phyloP scores from a whole-genome alignment of 2,113 vertebrate genomes.

The Hippocampus guttulatus region DNA sequence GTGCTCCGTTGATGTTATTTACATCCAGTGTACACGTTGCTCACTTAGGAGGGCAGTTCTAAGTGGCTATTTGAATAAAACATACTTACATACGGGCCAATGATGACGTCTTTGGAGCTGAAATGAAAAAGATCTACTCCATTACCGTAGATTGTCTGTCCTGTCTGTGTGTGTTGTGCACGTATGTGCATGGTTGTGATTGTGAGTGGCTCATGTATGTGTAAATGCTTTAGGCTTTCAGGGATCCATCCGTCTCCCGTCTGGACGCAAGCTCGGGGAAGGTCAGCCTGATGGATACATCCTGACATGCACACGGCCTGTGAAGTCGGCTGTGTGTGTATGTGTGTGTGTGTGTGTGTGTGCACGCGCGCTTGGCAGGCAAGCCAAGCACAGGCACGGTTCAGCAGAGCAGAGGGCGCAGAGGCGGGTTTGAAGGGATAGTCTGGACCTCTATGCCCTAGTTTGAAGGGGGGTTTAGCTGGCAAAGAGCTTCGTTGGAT shows the following conservation, averaged over 20 bases:
- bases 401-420: slow-evolving; percentile 56
- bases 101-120: slow-evolving; percentile 36
- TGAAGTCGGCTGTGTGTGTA: slow-evolving; percentile 63
- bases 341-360: slow-evolving; percentile 24
- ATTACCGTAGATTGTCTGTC: slow-evolving; percentile 27
- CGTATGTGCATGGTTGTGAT: slow-evolving; percentile 11
- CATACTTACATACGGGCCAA: slow-evolving; percentile 24
- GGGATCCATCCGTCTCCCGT: slow-evolving; percentile 59
- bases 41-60: slow-evolving; percentile 1
- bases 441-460: slow-evolving; percentile 44
- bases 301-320: slow-evolving; percentile 70
- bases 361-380: slow-evolving; percentile 23
- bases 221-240: slow-evolving; percentile 45
- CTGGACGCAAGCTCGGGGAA: slow-evolving; percentile 64
- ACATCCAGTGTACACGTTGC: slow-evolving; percentile 14
- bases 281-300: slow-evolving; percentile 74
- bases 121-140: slow-evolving; percentile 35
- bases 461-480: slow-evolving; percentile 42
- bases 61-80: slow-evolving; percentile 31
- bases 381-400: slow-evolving; percentile 44
- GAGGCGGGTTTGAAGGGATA: slow-evolving; percentile 45
- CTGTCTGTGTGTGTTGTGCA: slow-evolving; percentile 3
- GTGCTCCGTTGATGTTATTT: slow-evolving; percentile 18
- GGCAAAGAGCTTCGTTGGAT: slow-evolving; percentile 23
- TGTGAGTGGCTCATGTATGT: slow-evolving; percentile 22